These are phyloP conservation scores for Mellilla xanthometata DNA, from an alignment of 2,888 invertebrate species.

Conservation along the genomic window DNA sequence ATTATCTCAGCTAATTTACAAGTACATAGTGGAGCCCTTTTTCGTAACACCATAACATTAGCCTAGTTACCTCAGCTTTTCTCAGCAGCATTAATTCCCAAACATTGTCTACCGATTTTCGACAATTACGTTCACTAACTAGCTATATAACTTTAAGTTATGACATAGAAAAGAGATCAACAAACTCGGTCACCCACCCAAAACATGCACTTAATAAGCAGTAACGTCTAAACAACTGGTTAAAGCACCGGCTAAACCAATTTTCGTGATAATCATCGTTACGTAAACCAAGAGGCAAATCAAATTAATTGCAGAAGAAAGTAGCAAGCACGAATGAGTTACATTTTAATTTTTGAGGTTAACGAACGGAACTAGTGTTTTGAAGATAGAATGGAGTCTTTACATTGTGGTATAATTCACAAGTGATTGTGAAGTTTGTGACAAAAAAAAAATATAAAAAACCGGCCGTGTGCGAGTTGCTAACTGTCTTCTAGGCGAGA, in stretches of 20 bases:
- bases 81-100: too few species aligned
- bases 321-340: constrained; percentile 26
- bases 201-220: constrained; percentile 2
- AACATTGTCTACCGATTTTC: not conserved
- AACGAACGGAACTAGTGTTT: constrained; percentile 43
- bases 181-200: constrained; percentile 5
- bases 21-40: too few species aligned
- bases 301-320: constrained; percentile 46
- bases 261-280: constrained; percentile 24
- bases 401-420: constrained; percentile 7
- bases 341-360: constrained; percentile 37
- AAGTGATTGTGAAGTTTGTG: too few species aligned
- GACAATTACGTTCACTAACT: not conserved
- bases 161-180: not conserved
- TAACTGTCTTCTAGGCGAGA: too few species aligned
- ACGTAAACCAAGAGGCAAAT: constrained; percentile 33
- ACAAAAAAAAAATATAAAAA: too few species aligned
- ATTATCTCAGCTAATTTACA: too few species aligned
- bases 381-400: constrained; percentile 24
- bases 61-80: too few species aligned
- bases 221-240: constrained; percentile 7
- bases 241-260: constrained; percentile 10
- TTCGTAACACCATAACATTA: too few species aligned
- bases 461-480: too few species aligned
- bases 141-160: not conserved